phyloP scores from a whole-genome alignment of 35 echinoderm and acorn worm genomes.

The Acanthaster planci region DNA sequence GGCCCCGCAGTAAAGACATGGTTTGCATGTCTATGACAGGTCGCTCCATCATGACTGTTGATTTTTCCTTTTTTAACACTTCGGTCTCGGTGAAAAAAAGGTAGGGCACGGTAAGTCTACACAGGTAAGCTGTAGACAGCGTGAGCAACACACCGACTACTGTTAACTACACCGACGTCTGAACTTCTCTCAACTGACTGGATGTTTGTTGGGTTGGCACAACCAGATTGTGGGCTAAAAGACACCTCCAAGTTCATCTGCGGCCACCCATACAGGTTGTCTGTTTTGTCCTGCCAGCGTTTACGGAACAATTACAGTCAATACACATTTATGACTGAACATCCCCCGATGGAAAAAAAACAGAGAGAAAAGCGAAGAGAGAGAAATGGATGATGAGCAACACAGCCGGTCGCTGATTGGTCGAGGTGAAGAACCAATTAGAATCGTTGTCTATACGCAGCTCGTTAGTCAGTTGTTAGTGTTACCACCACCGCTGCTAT shows the following conservation, averaged over 20 bases:
- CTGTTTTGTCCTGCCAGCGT: slow-evolving; percentile 49
- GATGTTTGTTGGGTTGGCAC: background rate
- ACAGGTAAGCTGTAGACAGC: background rate
- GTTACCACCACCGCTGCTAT: slow-evolving; percentile 36
- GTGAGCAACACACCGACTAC: background rate
- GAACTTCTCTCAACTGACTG: background rate
- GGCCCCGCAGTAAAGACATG: slow-evolving; percentile 84
- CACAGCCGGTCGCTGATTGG: slow-evolving; percentile 52
- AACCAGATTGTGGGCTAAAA: slow-evolving; percentile 12
- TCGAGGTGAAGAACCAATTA: slow-evolving; percentile 17
- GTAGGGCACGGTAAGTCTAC: background rate
- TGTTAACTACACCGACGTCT: slow-evolving; percentile 31
- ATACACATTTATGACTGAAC: slow-evolving; percentile 32
- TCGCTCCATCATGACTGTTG: slow-evolving; percentile 47
- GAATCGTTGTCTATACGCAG: slow-evolving; percentile 20
- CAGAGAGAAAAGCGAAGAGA: slow-evolving; percentile 5
- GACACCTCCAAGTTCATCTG: slow-evolving; percentile 10
- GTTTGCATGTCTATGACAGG: slow-evolving; percentile 78
- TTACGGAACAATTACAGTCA: slow-evolving; percentile 55
- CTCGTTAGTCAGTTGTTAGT: slow-evolving; percentile 34
- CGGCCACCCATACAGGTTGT: slow-evolving; percentile 11
- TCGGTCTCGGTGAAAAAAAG: background rate
- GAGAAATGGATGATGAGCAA: slow-evolving; percentile 23
- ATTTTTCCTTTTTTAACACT: background rate
- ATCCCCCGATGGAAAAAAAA: background rate